Evolutionary conservation across 2,888 invertebrate species (phyloP), one percentile per base, ranked within the genome.

Genomic region (Nezara viridula): DNA sequence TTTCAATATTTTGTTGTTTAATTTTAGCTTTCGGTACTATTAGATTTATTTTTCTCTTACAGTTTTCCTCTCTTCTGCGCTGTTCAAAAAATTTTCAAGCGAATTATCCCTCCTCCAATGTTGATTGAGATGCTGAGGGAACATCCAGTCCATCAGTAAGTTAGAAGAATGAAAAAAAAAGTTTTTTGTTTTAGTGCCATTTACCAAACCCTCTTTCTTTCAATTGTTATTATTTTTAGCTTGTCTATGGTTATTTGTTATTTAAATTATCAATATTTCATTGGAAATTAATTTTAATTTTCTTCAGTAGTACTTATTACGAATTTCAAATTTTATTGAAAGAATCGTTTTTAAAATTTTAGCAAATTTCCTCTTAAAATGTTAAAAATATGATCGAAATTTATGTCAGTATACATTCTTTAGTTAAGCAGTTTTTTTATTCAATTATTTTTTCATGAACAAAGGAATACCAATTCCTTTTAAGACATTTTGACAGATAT

Each of bases 141-240:
- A 92, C 98, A 99, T 93, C 99, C 99, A 49, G 98, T 98, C 94
- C 98, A 99, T 95, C 97, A 97, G 98, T 98, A 97, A 97, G 97
- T 92, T 73, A 19, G 27, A 21, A 44, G n/a, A 81, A 37, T 81
- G 44, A 81, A 81, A 40, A 81, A 81, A 81, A 81, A 73, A 32
- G 21, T 66, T 40, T 32, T 88, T 37, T 47, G n/a, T n/a, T 66
- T 87, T 88, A 55, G 88, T 88, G 88, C 88, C 88, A 88, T 88
- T 86, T 47, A 50, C 86, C 52, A 50, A 86, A 47, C 44, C 81
- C 44, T 60, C 60, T 27, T 60, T 27, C 60, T 81, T 40, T 81
- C 44, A 81, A 47, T 81, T 81, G 81, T 81, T 81, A 47, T 47
- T n/a, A 47, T 12, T 44, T 81, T 81, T 81, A 81, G 81, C 40